A percentile compares a stretch with the other conserved stretches of the same genome.
These are phyloP conservation scores for Craterocephalus amniculus DNA, from an alignment of 2,797 vertebrate species.

Conservation along the genomic window DNA sequence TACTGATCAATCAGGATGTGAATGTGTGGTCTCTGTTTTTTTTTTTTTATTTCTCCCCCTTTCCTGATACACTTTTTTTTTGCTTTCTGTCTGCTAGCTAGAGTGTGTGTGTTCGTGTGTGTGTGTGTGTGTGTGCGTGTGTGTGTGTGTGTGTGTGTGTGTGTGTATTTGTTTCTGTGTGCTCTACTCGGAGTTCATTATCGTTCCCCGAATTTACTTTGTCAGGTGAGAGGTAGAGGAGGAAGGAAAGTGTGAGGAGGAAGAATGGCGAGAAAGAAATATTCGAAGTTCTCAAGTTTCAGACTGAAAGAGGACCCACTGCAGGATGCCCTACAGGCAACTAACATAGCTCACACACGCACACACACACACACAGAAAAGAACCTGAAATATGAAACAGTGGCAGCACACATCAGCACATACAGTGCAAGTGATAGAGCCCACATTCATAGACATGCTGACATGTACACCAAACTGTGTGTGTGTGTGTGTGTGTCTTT, in stretches of 20 bases:
- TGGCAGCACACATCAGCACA: constrained; percentile 54
- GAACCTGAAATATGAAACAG: constrained; percentile 73
- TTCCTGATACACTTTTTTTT: constrained; percentile 40
- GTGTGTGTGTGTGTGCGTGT: constrained; percentile 6
- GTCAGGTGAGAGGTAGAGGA: constrained; percentile 34
- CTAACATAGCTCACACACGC: constrained; percentile 9
- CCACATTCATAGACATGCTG: constrained; percentile 33
- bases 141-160: constrained; percentile 5
- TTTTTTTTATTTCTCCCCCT: background rate
- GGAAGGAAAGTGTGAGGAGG: constrained; percentile 18
- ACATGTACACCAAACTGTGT: constrained; percentile 45
- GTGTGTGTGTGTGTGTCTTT: constrained; percentile 57
- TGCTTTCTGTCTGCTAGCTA: constrained; percentile 31
- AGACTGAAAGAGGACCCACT: constrained; percentile 54
- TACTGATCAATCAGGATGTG: constrained; percentile 53
- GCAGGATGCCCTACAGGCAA: constrained; percentile 58
- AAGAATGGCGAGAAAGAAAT: constrained; percentile 34
- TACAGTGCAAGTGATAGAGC: constrained; percentile 41
- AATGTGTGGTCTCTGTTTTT: constrained; percentile 50
- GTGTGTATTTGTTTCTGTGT: constrained; percentile 2
- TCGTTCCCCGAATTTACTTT: constrained; percentile 38
- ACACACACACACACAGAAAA: constrained; percentile 22
- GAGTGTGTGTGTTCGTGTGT: constrained; percentile 6
- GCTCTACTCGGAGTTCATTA: constrained; percentile 12
- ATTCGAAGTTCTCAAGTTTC: constrained; percentile 56